A percentile compares a stretch with the other conserved stretches of the same genome.
phyloP scores from a whole-genome alignment of 2,113 vertebrate genomes.

The Mirza zaza region DNA sequence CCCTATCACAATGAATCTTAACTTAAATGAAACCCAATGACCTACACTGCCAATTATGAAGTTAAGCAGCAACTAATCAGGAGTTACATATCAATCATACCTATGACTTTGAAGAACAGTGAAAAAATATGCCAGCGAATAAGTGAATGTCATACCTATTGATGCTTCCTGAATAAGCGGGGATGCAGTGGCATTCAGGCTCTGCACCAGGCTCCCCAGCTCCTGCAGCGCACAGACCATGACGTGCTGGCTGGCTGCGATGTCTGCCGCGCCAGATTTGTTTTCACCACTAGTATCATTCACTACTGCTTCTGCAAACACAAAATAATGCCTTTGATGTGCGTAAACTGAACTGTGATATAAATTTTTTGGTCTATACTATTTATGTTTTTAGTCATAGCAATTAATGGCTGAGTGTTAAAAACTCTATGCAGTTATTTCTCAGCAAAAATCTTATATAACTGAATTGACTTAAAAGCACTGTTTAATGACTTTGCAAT shows the following conservation, averaged over 20 bases:
- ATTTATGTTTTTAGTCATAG: not conserved
- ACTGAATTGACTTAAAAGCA: not conserved
- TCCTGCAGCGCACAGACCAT: slow-evolving; percentile 99
- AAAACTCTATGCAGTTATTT: not conserved
- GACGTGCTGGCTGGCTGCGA: slow-evolving; percentile 97
- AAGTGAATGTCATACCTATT: slow-evolving; percentile 86
- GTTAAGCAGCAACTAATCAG: not conserved
- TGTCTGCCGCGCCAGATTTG: slow-evolving; percentile 94
- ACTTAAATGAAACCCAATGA: slow-evolving; percentile 31
- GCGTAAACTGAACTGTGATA: not conserved
- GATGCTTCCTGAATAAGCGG: slow-evolving; percentile 98
- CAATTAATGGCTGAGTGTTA: not conserved
- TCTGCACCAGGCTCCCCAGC: slow-evolving; percentile 96
- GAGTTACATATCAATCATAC: not conserved
- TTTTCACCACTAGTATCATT: slow-evolving; percentile 96
- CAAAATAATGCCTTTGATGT: not conserved
- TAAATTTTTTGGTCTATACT: not conserved
- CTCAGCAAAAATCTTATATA: not conserved
- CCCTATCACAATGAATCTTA: not conserved
- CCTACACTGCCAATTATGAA: not conserved
- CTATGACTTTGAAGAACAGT: not conserved
- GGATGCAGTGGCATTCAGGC: slow-evolving; percentile 95
- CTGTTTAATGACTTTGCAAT: not conserved
- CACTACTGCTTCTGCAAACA: slow-evolving; percentile 92
- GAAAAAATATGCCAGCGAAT: not conserved